These are phyloP conservation scores for Callimorpha dominula DNA, from an alignment of 2,888 invertebrate genomes.

Conservation along the genomic window DNA sequence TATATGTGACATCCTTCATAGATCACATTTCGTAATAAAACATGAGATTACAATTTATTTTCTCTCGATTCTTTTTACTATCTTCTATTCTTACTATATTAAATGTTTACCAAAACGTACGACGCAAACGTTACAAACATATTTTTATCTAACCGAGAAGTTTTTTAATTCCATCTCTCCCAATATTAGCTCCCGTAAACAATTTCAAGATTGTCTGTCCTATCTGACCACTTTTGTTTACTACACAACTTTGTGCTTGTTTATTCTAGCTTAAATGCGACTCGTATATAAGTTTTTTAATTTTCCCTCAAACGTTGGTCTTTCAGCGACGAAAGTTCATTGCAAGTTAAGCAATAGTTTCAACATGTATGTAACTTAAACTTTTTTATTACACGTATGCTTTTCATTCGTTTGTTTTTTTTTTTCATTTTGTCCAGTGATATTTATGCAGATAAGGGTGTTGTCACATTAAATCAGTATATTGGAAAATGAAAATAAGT, in stretches of 20 bases:
- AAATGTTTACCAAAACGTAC: slow-evolving; percentile 2
- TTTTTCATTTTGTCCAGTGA: background rate
- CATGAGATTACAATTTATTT: background rate
- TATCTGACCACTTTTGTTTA: slow-evolving; percentile 41
- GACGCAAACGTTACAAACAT: slow-evolving; percentile 20
- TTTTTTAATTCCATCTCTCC: slow-evolving; percentile 44
- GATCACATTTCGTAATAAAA: slow-evolving; percentile 6
- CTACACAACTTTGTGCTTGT: slow-evolving; percentile 37
- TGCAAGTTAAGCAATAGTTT: slow-evolving; percentile 38
- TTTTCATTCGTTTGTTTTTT: slow-evolving; percentile 7
- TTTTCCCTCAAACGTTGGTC: slow-evolving; percentile 44
- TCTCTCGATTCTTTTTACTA: background rate
- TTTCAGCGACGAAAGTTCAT: slow-evolving; percentile 34
- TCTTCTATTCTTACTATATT: background rate
- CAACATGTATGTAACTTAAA: slow-evolving; percentile 25
- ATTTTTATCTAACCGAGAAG: slow-evolving; percentile 29
- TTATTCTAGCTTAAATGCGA: slow-evolving; percentile 49
- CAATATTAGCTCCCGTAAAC: slow-evolving; percentile 41
- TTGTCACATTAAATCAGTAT: background rate
- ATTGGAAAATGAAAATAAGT: background rate
- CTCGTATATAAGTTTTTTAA: slow-evolving; percentile 53
- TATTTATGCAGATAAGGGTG: background rate
- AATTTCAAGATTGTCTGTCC: slow-evolving; percentile 46
- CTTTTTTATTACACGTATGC: slow-evolving; percentile 34
- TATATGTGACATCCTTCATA: background rate